Base-by-base conservation (phyloP, 2,888 invertebrate species). In the Podabrus alpinus region DNA sequence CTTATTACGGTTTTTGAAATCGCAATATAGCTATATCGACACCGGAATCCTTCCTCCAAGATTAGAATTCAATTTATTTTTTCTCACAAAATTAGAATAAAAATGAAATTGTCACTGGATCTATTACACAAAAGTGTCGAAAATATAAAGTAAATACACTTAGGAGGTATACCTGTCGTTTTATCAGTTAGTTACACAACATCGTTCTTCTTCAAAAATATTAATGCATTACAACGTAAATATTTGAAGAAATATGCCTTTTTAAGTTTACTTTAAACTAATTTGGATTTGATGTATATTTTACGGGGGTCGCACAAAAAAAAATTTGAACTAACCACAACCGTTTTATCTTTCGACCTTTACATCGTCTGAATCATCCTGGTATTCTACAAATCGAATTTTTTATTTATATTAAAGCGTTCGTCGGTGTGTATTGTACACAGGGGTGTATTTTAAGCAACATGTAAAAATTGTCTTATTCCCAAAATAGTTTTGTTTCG, bases 401-500 rank as follows among this genome's bases (percentile, higher is more conserved):
- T 45, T 45, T 45, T 45, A 45, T 45, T 45, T 45, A 45, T 45
- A 45, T 45, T 45, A 45, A 45, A 45, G 29, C 29, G n/a, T 45
- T 45, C 29, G n/a, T 45, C n/a, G 29, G 29, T 45, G 29, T 45
- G 29, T 19, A 62, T 62, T 62, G 13, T 62, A 19, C 62, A 15
- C 19, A 19, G 66, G 76, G 76, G 71, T 69, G 73, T 68, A 76
- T 73, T 76, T 76, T 29, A 9, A 19, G 68, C 59, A 76, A 76
- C 29, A 76, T 71, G 73, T 24, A 71, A 76, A 76, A 76, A 76
- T 76, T 73, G 76, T 71, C 70, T 71, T 45, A 76, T 73, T 76
- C 76, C 73, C 73, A 60, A 69, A 69, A 69, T 72, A 64, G n/a
- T 45, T 45, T 45, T 45, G 11, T 45, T 25, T 45, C 29, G 29